A percentile compares a stretch with the other conserved stretches of the same genome.
Conservation (phyloP, 2,888 invertebrate species). For the Drosophila anomalipes region DNA sequence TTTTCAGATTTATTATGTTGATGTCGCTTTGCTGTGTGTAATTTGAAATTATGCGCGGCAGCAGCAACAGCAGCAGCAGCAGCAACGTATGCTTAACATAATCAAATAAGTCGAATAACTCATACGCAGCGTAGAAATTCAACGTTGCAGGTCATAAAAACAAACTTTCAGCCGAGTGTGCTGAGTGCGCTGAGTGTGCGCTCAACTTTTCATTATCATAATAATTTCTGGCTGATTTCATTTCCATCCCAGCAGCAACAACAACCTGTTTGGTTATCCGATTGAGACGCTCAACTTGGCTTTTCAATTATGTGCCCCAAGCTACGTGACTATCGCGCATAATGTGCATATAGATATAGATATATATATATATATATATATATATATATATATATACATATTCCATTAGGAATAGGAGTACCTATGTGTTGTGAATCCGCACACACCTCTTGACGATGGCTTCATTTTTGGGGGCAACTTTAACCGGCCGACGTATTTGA, state of each 20-base stretch:
- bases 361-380: neutral
- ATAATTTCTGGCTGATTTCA: constrained; percentile 78
- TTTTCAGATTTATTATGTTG: constrained; percentile 74
- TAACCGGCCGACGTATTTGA: constrained; percentile 61
- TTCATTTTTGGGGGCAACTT: constrained; percentile 56
- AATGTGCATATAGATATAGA: constrained; percentile 48
- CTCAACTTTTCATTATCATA: constrained; percentile 72
- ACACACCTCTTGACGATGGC: constrained; percentile 57
- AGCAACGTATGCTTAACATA: constrained; percentile 71
- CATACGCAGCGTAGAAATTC: constrained; percentile 58
- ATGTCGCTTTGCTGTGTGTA: constrained; percentile 66
- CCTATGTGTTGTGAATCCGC: constrained; percentile 29
- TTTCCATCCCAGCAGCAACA: constrained; percentile 38
- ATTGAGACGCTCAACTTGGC: constrained; percentile 75
- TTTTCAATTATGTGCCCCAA: constrained; percentile 76
- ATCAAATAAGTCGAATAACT: constrained; percentile 77
- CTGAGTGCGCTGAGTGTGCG: constrained; percentile 21
- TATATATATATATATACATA: neutral
- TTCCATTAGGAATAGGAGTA: neutral
- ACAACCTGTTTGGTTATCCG: constrained; percentile 57
- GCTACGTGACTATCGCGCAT: constrained; percentile 72
- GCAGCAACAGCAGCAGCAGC: constrained; percentile 35
- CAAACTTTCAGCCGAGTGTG: constrained; percentile 18
- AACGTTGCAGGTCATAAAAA: constrained; percentile 36
- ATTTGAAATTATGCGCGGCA: constrained; percentile 74